Base-by-base conservation (phyloP, 2,797 vertebrate genomes). In the Poeciliopsis infans region DNA sequence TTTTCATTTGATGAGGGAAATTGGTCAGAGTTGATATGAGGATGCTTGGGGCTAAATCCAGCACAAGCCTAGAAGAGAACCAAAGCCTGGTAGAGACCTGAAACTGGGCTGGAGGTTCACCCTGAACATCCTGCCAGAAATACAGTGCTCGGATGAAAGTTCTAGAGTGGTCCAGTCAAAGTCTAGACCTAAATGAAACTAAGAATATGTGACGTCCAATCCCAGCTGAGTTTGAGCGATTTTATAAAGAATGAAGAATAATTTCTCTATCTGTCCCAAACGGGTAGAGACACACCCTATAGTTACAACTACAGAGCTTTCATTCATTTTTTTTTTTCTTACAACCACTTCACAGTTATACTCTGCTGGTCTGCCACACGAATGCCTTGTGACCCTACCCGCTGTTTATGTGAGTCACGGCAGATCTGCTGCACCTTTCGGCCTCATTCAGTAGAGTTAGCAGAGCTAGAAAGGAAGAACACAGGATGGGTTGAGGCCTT, bases 391-490 rank as follows among this genome's bases (percentile, higher is more conserved):
- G 31, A 39, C 36, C 61, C 61, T 66, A 66, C 61, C 61, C 39
- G 33, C 13, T 66, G 61, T 66, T 61, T 33, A 6, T 16, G 28
- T 59, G 13, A 61, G 15, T 61, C 59, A 61, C 59, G 0, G 13
- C 31, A 61, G 15, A 61, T 16, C 28, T 15, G 33, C 31, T 39
- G 16, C 18, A 66, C 28, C 33, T 66, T 66, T 66, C 3, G 2
- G 33, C 75, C 41, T 71, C 23, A 51, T 43, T 12, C 51, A 78
- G 45, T 46, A 39, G 11, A 74, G 39, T 79, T 78, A 82, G 70
- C 75, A 74, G 81, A 85, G 76, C 66, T 64, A 18, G 28, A 61
- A 75, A 55, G 76, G 53, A 47, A 75, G 59, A 85, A 43, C 78
- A 41, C 45, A 76, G 64, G 85, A 81, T 72, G 53, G 43, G 20